Evolutionary conservation across 2,113 vertebrate species (phyloP).

Genomic region (Trichechus manatus): DNA sequence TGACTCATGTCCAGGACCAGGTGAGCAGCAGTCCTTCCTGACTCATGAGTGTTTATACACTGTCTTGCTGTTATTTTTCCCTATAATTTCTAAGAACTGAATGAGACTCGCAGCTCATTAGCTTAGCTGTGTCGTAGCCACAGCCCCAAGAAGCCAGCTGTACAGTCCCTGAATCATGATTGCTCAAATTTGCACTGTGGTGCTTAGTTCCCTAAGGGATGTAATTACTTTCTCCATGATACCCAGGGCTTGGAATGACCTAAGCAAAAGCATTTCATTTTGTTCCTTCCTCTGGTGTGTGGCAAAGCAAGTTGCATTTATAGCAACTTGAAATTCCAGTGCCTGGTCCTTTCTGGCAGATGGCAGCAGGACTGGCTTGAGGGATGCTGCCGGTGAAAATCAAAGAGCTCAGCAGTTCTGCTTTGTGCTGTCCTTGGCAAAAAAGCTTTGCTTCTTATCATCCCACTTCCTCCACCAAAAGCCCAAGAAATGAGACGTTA

Average conservation of each 20-base stretch:
- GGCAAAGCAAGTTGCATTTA: constrained; percentile 59
- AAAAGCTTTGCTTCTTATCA: neutral
- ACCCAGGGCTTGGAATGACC: constrained; percentile 59
- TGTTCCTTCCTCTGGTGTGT: neutral
- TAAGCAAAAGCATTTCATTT: constrained; percentile 23
- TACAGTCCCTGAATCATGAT: neutral
- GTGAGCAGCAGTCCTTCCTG: neutral
- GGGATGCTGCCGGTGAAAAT: neutral
- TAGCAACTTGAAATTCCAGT: constrained; percentile 63
- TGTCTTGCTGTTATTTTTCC: constrained; percentile 43
- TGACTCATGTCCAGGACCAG: constrained; percentile 28
- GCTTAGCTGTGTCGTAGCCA: constrained; percentile 25
- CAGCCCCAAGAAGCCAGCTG: constrained; percentile 36
- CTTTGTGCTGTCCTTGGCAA: constrained; percentile 37
- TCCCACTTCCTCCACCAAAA: neutral
- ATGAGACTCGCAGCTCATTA: constrained; percentile 42
- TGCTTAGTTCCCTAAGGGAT: constrained; percentile 27
- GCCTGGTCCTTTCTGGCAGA: constrained; percentile 11
- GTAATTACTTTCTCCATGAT: constrained; percentile 66
- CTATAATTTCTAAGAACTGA: constrained; percentile 39
- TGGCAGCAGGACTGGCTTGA: constrained; percentile 25
- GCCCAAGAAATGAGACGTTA: neutral
- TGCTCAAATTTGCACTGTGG: constrained; percentile 38
- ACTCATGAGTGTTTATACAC: neutral
- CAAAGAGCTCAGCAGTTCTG: constrained; percentile 15